Percentiles rank a stretch among this genome's conserved stretches.
Evolutionary conservation across 1,140 invertebrate species (phyloP).

Genomic region (Drosophila micromelanica): DNA sequence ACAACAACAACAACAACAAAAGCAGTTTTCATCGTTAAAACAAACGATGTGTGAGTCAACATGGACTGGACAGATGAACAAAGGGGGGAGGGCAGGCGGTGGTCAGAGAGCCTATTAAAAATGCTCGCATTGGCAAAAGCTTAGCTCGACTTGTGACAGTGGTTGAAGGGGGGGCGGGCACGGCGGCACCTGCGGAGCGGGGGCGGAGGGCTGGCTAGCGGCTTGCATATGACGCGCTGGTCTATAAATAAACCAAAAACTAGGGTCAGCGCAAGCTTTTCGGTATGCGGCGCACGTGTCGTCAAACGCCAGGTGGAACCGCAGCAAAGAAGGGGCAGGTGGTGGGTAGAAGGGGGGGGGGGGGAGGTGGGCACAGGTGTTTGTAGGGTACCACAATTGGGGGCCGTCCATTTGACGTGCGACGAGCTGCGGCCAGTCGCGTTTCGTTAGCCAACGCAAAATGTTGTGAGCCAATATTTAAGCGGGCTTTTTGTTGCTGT

Average conservation of each 20-base stretch:
- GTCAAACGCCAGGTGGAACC: constrained; percentile 10
- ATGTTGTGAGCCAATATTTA: constrained; percentile 61
- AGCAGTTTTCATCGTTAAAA: constrained; percentile 48
- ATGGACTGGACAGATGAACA: not conserved
- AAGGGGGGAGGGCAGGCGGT: not conserved
- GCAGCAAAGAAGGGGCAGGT: not conserved
- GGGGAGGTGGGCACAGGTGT: not conserved
- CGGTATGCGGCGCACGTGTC: constrained; percentile 66
- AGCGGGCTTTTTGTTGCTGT: constrained; percentile 9
- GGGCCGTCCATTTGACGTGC: constrained; percentile 14
- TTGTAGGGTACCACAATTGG: constrained; percentile 18
- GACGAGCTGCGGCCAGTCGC: constrained; percentile 47
- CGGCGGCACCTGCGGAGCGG: not conserved
- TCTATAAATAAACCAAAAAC: constrained; percentile 63
- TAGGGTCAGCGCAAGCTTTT: constrained; percentile 51
- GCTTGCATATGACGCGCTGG: constrained; percentile 41
- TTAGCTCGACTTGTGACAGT: constrained; percentile 3
- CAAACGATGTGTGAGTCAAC: constrained; percentile 57
- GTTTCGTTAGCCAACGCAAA: constrained; percentile 63
- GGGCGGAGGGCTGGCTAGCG: constrained; percentile 1
- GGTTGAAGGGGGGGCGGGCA: constrained; percentile 5
- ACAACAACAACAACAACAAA: constrained; percentile 21
- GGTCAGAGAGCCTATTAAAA: constrained; percentile 28
- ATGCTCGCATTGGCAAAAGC: constrained; percentile 39
- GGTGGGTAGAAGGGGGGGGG: not conserved